Evolutionary conservation across 2,888 invertebrate genomes (phyloP), one percentile per base, ranked within the genome.

Genomic region (Rhimphoctona megacephalus): DNA sequence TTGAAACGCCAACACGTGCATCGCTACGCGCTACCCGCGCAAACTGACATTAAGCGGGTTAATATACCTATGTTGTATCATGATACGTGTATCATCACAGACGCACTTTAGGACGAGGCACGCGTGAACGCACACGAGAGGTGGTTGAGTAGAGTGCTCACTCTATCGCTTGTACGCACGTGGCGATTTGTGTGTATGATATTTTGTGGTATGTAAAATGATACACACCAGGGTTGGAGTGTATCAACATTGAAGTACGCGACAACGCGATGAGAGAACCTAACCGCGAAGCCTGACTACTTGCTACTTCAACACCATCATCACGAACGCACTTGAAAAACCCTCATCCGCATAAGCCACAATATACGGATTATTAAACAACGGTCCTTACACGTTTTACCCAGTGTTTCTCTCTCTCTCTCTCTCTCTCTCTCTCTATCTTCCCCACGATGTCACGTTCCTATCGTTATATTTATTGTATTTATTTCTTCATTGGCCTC

Each of bases 361-460:
- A 33, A 46, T 89, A 88, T 88, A 92, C 90, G 91, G 91, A 90
- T 93, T 92, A 92, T 92, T 93, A 91, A 92, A 91, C 91, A 93
- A 91, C 90, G 88, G 85, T 90, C 91, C 91, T 92, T 92, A 89
- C 92, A 91, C 92, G 91, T 92, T 90, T 88, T 66, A 25, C 77
- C 22, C 25, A 52, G 11, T 61, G 61, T 61, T 25, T 76, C 77
- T 77, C 2, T n/a, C 11, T n/a, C n/a, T 54, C 8, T 17, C 9
- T 70, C 52, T 49, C n/a, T n/a, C n/a, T n/a, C n/a, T n/a, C n/a
- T n/a, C n/a, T n/a, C n/a, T 49, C 30, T 11, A 9, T 33, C 2
- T 36, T 7, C 7, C 39, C 9, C 39, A 7, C 30, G 9, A 1
- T 72, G 11, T 30, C n/a, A 49, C 57, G 14, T 33, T 8, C 52